Conservation (phyloP, 2,888 invertebrate species). For the Campopleginae sp. region DNA sequence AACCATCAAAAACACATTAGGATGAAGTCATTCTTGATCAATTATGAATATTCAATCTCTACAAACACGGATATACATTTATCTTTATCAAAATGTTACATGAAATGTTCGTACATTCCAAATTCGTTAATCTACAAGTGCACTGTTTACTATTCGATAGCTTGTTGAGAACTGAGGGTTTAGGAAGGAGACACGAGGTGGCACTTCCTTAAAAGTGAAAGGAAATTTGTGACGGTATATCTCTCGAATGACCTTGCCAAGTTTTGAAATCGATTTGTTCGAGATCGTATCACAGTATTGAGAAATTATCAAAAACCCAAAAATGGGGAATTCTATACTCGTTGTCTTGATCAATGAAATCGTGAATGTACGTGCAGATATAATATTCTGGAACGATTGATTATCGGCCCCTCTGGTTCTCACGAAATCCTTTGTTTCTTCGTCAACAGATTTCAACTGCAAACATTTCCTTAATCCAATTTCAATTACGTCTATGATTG, state of each 20-base stretch:
- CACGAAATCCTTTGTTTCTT: background rate
- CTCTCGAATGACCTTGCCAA: slow-evolving; percentile 45
- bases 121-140: background rate
- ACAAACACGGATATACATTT: background rate
- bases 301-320: background rate
- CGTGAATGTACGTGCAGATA: background rate
- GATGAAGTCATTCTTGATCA: too few species aligned
- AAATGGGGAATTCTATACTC: background rate
- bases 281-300: slow-evolving; percentile 20
- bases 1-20: too few species aligned
- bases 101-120: background rate
- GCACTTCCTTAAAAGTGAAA: slow-evolving; percentile 73
- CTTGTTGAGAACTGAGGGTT: slow-evolving; percentile 58
- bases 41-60: background rate
- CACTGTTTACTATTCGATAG: slow-evolving; percentile 49
- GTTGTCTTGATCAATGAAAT: background rate
- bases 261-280: slow-evolving; percentile 50
- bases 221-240: slow-evolving; percentile 66
- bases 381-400: background rate
- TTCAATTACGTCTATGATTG: background rate
- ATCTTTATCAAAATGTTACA: background rate
- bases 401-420: background rate
- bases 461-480: background rate
- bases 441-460: background rate
- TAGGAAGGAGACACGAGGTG: slow-evolving; percentile 32